phyloP scores from a whole-genome alignment of 2,888 invertebrate genomes.

The Aleiodes leptofemur region DNA sequence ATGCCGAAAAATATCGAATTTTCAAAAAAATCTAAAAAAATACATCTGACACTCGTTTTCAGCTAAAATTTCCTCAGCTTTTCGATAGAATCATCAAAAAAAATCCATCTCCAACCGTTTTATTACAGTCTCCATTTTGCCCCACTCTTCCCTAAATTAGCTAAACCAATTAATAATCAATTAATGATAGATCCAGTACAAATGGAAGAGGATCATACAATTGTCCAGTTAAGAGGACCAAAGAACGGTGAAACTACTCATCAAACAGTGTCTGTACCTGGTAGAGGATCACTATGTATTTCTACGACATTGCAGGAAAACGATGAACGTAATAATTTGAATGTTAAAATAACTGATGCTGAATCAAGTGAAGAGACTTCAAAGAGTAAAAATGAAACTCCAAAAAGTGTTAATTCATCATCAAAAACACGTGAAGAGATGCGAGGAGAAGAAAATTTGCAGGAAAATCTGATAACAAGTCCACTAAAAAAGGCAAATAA shows the following conservation, averaged over 20 bases:
- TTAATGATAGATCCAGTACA: conserved; percentile 9
- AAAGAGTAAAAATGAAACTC: neutral
- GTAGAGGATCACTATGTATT: conserved; percentile 43
- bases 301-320: conserved; percentile 50
- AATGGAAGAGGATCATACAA: conserved; percentile 37
- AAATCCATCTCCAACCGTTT: too few species aligned
- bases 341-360: neutral
- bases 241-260: conserved; percentile 26
- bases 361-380: neutral
- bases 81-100: too few species aligned
- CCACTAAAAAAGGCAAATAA: neutral
- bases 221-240: conserved; percentile 11
- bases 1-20: too few species aligned
- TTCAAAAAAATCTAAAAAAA: too few species aligned
- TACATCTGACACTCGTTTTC: too few species aligned
- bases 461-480: neutral
- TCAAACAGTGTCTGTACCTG: conserved; percentile 26
- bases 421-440: too few species aligned
- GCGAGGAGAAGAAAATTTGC: neutral
- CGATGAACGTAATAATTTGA: conserved; percentile 7
- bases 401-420: neutral
- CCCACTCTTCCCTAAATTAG: too few species aligned
- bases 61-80: too few species aligned
- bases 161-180: neutral
- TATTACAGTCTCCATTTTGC: too few species aligned